These are phyloP conservation scores for Pseudopipra pipra DNA, from an alignment of 2,113 vertebrate species.

Conservation along the genomic window DNA sequence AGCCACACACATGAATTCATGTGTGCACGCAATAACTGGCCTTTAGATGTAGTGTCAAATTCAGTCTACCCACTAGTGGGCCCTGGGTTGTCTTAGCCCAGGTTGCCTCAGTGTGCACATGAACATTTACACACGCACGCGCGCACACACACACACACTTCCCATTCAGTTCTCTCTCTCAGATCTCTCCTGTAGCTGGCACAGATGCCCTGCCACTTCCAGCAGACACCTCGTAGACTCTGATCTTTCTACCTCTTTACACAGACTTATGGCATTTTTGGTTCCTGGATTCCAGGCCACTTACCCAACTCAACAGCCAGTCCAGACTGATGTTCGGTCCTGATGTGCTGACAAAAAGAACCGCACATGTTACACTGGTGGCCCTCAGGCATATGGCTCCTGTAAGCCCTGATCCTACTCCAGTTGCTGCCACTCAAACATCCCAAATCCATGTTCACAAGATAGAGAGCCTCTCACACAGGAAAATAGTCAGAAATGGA, in stretches of 20 bases:
- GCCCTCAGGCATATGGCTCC: fast-evolving
- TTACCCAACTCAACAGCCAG: neutral
- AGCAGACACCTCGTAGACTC: neutral
- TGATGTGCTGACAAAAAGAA: fast-evolving
- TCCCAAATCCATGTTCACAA: too few species aligned
- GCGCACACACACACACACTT: neutral
- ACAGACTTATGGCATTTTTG: neutral
- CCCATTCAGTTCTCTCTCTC: neutral
- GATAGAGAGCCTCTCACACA: neutral
- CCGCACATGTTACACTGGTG: fast-evolving
- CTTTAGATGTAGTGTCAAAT: neutral
- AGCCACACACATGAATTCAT: fast-evolving
- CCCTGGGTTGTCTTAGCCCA: neutral
- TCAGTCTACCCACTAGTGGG: neutral
- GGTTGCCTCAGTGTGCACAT: neutral
- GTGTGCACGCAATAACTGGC: neutral
- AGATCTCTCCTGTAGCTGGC: neutral
- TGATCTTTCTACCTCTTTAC: neutral
- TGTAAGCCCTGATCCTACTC: neutral
- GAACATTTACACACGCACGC: neutral
- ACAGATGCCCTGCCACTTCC: neutral
- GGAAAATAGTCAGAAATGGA: neutral
- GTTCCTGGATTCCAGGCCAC: neutral
- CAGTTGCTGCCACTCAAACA: neutral
- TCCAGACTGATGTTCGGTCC: neutral